phyloP scores from a whole-genome alignment of 2,888 invertebrate species.

The Charanyca ferruginea region DNA sequence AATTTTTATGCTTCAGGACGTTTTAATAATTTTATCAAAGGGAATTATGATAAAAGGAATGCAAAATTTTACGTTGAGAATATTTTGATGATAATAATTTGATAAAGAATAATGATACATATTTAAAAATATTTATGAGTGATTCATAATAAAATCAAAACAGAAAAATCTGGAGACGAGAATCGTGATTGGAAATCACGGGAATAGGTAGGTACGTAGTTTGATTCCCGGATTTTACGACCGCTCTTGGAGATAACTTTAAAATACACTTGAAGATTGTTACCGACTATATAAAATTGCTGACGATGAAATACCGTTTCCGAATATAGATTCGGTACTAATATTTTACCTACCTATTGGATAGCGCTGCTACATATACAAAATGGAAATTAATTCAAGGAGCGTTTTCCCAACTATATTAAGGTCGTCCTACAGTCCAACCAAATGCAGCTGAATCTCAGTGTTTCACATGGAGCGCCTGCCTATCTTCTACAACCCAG shows the following conservation, averaged over 20 bases:
- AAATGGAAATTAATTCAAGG: slow-evolving; percentile 15
- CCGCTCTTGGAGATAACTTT: slow-evolving; percentile 36
- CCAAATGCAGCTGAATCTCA: too few relatives aligned
- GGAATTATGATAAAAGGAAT: slow-evolving; percentile 11
- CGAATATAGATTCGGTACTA: slow-evolving; percentile 10
- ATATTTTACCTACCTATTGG: slow-evolving; percentile 28
- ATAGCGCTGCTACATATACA: neutral
- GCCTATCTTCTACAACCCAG: too few relatives aligned
- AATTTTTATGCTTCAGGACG: slow-evolving; percentile 27
- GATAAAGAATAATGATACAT: neutral
- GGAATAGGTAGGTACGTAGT: slow-evolving; percentile 14
- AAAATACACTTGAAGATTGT: slow-evolving; percentile 33
- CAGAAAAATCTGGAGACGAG: slow-evolving; percentile 7
- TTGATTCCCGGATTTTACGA: slow-evolving; percentile 39
- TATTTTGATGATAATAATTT: slow-evolving; percentile 9
- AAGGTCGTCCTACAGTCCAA: too few relatives aligned
- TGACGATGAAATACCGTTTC: slow-evolving; percentile 24
- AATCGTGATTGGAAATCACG: slow-evolving; percentile 32
- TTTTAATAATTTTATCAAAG: slow-evolving; percentile 36
- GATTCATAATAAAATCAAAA: slow-evolving; percentile 7
- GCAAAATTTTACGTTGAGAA: slow-evolving; percentile 3
- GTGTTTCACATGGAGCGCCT: too few relatives aligned
- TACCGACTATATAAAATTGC: slow-evolving; percentile 24
- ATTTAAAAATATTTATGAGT: neutral
- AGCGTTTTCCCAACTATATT: too few relatives aligned